Base-by-base conservation (phyloP, 2,797 vertebrate genomes). In the Danio albolineatus region DNA sequence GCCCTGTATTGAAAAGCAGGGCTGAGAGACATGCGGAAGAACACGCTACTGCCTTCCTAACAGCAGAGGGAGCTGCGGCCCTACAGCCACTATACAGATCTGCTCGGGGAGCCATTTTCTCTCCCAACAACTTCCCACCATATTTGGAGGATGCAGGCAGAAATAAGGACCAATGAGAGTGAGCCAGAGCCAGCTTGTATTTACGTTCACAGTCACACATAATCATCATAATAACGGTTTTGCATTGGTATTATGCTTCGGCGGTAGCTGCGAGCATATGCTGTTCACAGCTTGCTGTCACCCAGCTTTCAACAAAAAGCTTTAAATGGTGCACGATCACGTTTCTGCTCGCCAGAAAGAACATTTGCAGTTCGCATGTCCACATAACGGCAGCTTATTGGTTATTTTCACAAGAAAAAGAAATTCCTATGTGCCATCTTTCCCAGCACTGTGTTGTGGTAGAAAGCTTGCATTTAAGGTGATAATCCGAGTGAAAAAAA, bases 61-160 rank as follows among this genome's bases (percentile, higher is more conserved):
- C 92, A 91, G 86, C 51, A 93, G 93, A 90, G 90, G 91, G 90
- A 41, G 83, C 88, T 87, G 81, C 71, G 76, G 85, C 65, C 76
- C 88, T 87, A 74, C 53, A 10, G 6, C 78, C 83, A 43, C 67
- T 62, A n/a, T n/a, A 36, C 71, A 38, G 16, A 70, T 59, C 69
- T 4, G 82, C 46, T 3, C 84, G 78, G 75, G 92, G 84, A 92
- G 92, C 90, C 92, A 92, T 93, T 94, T 93, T 92, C 89, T 88
- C 67, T 78, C 53, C 28, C 43, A 17, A 86, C 73, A 84, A 73
- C 83, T 80, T 87, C 78, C 73, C 84, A 85, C 86, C 86, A 56
- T 71, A 82, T 88, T 82, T 88, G 86, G 85, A 88, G 72, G 82
- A 82, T 65, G 65, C 83, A 86, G 78, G 76, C 46, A 83, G 19